A percentile compares a stretch with the other conserved stretches of the same genome.
Evolutionary conservation across 2,797 vertebrate species (phyloP).

Genomic region (Bradypodion pumilum): DNA sequence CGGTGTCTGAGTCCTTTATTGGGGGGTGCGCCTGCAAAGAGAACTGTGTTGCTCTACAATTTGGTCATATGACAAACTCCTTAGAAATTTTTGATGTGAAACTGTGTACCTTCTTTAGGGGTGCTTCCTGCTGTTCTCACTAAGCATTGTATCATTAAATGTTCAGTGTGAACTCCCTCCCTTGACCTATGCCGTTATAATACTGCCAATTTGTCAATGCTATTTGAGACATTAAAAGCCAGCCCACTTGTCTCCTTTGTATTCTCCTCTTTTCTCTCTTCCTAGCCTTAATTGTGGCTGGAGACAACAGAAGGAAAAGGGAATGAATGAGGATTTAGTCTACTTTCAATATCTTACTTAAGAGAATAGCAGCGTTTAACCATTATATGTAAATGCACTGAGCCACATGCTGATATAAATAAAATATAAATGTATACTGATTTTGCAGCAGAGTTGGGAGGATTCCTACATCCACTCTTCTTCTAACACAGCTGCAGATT

Average conservation of each 20-base stretch:
- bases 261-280: background rate
- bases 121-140: background rate
- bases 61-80: background rate
- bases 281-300: background rate
- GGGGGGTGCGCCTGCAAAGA: no score
- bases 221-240: no score
- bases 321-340: background rate
- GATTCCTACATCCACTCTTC: background rate
- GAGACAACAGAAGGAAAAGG: background rate
- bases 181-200: no score
- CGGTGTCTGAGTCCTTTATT: no score
- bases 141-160: background rate
- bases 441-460: background rate
- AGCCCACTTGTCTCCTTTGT: background rate
- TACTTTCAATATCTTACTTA: background rate
- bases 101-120: no score
- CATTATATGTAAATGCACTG: background rate
- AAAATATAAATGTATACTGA: no score
- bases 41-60: no score
- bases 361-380: background rate
- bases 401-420: no score
- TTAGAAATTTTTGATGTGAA: background rate
- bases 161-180: no score
- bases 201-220: no score
- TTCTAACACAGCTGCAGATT: background rate